Percentiles rank a stretch among this genome's conserved stretches.
Evolutionary conservation across 2,888 invertebrate genomes (phyloP).

Genomic region (Agonopterix heracliana): DNA sequence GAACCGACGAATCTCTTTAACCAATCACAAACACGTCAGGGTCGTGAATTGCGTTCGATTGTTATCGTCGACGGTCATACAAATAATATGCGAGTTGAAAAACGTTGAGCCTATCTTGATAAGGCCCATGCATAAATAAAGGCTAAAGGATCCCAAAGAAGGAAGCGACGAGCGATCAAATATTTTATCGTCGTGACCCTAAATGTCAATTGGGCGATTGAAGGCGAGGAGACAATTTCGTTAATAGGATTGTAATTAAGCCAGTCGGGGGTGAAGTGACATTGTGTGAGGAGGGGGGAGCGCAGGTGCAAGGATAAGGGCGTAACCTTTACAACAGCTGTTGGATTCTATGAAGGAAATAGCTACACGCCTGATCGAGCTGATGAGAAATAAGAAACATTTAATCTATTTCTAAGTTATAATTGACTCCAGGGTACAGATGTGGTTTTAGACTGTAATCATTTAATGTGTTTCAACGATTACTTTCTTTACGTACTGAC

Average conservation of each 20-base stretch:
- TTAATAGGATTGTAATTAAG: conserved; percentile 66
- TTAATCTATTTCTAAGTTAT: conserved; percentile 56
- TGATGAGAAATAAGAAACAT: conserved; percentile 39
- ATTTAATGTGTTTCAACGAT: conserved; percentile 13
- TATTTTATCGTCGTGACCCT: conserved; percentile 34
- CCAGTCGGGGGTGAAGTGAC: conserved; percentile 38
- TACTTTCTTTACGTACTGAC: conserved; percentile 15
- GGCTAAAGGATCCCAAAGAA: conserved; percentile 24
- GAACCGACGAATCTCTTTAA: conserved; percentile 43
- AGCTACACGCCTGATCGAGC: conserved; percentile 38
- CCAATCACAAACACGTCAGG: conserved; percentile 40
- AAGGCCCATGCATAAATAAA: conserved; percentile 15
- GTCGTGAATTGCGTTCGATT: conserved; percentile 43
- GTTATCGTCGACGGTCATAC: conserved; percentile 35
- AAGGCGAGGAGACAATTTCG: conserved; percentile 45
- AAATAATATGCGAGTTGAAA: conserved; percentile 10
- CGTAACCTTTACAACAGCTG: conserved; percentile 71
- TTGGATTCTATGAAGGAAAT: conserved; percentile 52
- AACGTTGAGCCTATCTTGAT: conserved; percentile 3
- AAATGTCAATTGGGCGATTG: conserved; percentile 39
- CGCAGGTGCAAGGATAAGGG: conserved; percentile 67
- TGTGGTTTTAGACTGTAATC: conserved; percentile 17
- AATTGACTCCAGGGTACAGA: conserved; percentile 31
- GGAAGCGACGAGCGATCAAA: conserved; percentile 31
- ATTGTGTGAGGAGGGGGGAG: conserved; percentile 22